Percentiles rank a stretch among this genome's conserved stretches.
phyloP scores from a whole-genome alignment of 2,888 invertebrate genomes.

The Harpalus rubripes region DNA sequence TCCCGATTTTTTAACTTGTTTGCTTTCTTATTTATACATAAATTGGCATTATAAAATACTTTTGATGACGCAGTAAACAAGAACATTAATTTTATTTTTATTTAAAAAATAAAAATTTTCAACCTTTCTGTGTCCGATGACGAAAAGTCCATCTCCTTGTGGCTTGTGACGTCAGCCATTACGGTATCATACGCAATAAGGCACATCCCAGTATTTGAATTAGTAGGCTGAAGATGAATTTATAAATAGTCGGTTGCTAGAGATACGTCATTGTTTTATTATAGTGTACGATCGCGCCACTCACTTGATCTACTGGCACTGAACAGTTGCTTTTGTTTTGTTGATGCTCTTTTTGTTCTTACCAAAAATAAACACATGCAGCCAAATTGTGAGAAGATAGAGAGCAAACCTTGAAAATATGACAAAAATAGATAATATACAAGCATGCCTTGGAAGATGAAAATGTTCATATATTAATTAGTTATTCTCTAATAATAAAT shows the following conservation, averaged over 20 bases:
- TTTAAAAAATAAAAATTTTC: neutral
- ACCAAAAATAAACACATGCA: slow-evolving; percentile 34
- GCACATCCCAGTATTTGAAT: slow-evolving; percentile 18
- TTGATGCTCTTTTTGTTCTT: slow-evolving; percentile 39
- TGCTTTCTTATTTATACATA: neutral
- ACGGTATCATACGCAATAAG: slow-evolving; percentile 30
- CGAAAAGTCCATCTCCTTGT: neutral
- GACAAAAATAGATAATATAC: neutral
- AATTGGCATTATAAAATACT: neutral
- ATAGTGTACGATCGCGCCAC: slow-evolving; percentile 50
- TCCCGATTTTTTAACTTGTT: neutral
- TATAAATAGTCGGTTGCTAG: slow-evolving; percentile 52
- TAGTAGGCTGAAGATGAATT: slow-evolving; percentile 50
- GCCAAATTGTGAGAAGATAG: slow-evolving; percentile 6
- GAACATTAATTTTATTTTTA: neutral
- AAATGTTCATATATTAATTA: neutral
- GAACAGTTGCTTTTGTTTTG: slow-evolving; percentile 38
- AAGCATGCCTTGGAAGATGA: neutral
- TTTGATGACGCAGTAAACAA: neutral
- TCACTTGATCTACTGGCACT: slow-evolving; percentile 33
- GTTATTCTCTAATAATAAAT: no score
- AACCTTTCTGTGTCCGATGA: neutral
- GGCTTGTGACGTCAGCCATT: slow-evolving; percentile 19
- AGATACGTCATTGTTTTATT: slow-evolving; percentile 62
- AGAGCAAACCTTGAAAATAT: slow-evolving; percentile 36